Base-by-base conservation (phyloP, 2,888 invertebrate genomes). In the Corbicula japonica region DNA sequence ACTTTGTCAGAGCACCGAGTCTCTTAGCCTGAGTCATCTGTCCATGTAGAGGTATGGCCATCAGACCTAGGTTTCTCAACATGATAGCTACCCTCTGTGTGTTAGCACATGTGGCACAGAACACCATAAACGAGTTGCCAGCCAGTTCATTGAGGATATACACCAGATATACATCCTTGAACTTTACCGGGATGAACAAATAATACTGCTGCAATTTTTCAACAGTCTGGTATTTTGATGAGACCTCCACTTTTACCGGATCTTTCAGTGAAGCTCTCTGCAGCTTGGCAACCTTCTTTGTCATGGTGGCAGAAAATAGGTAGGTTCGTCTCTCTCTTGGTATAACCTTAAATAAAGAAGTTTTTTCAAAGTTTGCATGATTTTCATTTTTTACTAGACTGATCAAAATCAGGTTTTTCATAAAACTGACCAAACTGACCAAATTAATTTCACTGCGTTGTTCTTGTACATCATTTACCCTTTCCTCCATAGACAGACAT, bases 251-350 rank as follows among this genome's bases (percentile, higher is more conserved):
- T 94, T 97, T 98, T 0, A 98, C 98, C 0, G 99, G 99, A 93
- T 99, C 97, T 87, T 96, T 96, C 6, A 99, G 94, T 0, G 98
- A 99, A 0, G 99, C 99, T 46, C 99, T 95, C 93, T 99, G 99
- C 34, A 99, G 94, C 93, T 99, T 99, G 88, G 97, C 97, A 0
- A 99, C 94, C 90, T 94, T 94, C 85, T 94, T 98, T 0, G 99
- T 99, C 99, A 99, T 99, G 0, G 99, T 99, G 0, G 99, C 99
- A 0, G 99, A 99, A 94, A 99, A 99, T 18, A 99, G 94, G 90
- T 96, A 97, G 0, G 99, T 99, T 78, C 96, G 95, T 3, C 99
- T 95, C 89, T 99, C 98, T 34, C 97, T 95, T 0, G 99, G 99
- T 70, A 99, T 96, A 0, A 96, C 97, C 90, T 83, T 71, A 35